Base-by-base conservation (phyloP, 2,797 vertebrate species). In the Gymnothorax javanicus region DNA sequence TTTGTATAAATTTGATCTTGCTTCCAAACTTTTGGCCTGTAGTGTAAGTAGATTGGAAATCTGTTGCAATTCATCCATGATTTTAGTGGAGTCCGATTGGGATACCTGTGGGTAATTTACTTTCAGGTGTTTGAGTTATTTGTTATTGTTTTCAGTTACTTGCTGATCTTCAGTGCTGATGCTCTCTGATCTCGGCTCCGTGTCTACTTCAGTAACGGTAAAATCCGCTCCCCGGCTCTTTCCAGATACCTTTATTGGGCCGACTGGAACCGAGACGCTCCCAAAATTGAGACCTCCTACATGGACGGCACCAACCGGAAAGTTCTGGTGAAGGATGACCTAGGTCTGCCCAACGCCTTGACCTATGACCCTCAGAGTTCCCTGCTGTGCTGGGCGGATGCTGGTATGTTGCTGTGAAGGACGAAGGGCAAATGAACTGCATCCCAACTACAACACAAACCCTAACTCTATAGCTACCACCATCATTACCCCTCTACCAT, bases 191-290 rank as follows among this genome's bases (percentile, higher is more conserved):
- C 69, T 71, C 25, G 15, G 11, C 71, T 33, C 27, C 20, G 27
- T 75, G 71, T 9, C 27, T 75, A 2, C 50, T 27, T 6, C 17
- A 50, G 11, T 79, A 43, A 50, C 12, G 12, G 6, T 43, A 50
- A 75, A 52, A 1, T 23, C 27, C 20, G 17, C 27, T 11, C 33
- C 9, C 89, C 23, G 85, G 59, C 82, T 67, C 54, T 84, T 73
- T 84, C 88, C 91, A 99, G 98, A 86, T 96, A 96, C 85, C 93
- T 99, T 4, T 99, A 97, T 86, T 99, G 98, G 98, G 93, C 97
- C n/a, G 98, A 99, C 88, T 99, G 98, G 98, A 97, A 99, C 93
- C 96, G 98, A 88, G 97, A 97, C 0, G 95, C 94, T 62, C 98
- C 98, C 86, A 99, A 98, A 95, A 99, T 99, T 17, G 98, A 99